A percentile compares a stretch with the other conserved stretches of the same genome.
These are phyloP conservation scores for Formica selysi DNA, from an alignment of 1,140 invertebrate genomes.

Conservation along the genomic window DNA sequence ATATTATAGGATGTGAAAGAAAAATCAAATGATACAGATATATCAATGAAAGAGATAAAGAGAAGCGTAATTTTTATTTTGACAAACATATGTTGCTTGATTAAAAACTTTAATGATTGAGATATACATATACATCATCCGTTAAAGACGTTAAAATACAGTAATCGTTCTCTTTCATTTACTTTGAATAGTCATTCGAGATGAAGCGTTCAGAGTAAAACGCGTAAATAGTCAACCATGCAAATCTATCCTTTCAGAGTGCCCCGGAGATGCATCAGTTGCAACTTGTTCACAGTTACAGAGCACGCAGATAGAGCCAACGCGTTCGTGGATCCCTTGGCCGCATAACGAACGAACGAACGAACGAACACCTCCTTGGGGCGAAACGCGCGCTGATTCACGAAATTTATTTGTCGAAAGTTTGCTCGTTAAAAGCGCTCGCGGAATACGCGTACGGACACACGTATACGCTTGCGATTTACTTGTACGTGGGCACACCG, in stretches of 20 bases:
- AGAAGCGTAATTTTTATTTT: too few relatives aligned
- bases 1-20: too few relatives aligned
- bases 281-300: constrained; percentile 21
- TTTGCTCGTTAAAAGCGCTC: constrained; percentile 75
- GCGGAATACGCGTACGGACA: background rate
- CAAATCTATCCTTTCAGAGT: background rate
- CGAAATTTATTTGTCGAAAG: constrained; percentile 76
- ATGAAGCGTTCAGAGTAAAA: background rate
- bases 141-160: background rate
- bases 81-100: too few relatives aligned
- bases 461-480: background rate
- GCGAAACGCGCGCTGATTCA: constrained; percentile 66
- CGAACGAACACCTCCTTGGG: constrained; percentile 36
- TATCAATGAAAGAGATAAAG: too few relatives aligned
- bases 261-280: background rate
- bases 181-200: background rate
- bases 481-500: constrained; percentile 12
- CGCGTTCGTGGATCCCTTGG: constrained; percentile 9
- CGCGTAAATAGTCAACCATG: background rate
- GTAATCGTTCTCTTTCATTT: background rate
- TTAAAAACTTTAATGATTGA: too few relatives aligned
- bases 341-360: constrained; percentile 1
- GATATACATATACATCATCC: too few relatives aligned
- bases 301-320: background rate
- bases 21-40: too few relatives aligned